Percentiles rank a stretch among this genome's conserved stretches.
Conservation (phyloP, 2,888 invertebrate species). For the Amitus sp. region DNA sequence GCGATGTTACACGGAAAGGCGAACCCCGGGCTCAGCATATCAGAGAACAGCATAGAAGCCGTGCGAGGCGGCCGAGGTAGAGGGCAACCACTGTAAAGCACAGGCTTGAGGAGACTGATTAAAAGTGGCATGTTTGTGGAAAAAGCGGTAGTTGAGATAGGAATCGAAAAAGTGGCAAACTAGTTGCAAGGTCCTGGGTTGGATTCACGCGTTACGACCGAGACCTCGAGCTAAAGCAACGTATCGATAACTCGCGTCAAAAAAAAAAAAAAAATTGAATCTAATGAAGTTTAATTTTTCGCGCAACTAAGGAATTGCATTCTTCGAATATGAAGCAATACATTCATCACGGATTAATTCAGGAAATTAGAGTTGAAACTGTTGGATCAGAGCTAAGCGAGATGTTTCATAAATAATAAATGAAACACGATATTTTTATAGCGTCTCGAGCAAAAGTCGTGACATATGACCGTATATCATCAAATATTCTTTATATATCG, state of each 20-base stretch:
- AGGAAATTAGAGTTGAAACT: no score
- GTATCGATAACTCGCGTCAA: conserved; percentile 23
- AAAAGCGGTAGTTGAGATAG: conserved; percentile 52
- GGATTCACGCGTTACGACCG: conserved; percentile 40
- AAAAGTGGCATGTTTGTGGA: conserved; percentile 53
- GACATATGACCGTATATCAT: no score
- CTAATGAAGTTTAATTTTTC: conserved; percentile 14
- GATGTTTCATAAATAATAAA: no score
- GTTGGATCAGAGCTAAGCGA: no score
- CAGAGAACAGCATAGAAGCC: conserved; percentile 21
- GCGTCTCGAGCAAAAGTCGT: no score
- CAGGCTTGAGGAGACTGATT: conserved; percentile 35
- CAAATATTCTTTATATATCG: no score
- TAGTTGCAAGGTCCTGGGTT: conserved; percentile 52
- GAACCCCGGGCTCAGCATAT: conserved; percentile 31
- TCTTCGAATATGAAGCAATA: not conserved
- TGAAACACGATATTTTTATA: no score
- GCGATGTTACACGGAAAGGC: conserved; percentile 26
- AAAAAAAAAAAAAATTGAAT: conserved; percentile 15
- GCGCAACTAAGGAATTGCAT: no score
- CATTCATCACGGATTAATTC: not conserved
- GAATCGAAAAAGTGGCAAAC: conserved; percentile 46
- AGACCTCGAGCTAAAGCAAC: conserved; percentile 35
- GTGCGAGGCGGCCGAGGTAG: conserved; percentile 39
- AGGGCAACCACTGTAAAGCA: conserved; percentile 26